Percentiles rank a stretch among this genome's conserved stretches.
Conservation (phyloP, 2,113 vertebrate species). For the Sturnira hondurensis region DNA sequence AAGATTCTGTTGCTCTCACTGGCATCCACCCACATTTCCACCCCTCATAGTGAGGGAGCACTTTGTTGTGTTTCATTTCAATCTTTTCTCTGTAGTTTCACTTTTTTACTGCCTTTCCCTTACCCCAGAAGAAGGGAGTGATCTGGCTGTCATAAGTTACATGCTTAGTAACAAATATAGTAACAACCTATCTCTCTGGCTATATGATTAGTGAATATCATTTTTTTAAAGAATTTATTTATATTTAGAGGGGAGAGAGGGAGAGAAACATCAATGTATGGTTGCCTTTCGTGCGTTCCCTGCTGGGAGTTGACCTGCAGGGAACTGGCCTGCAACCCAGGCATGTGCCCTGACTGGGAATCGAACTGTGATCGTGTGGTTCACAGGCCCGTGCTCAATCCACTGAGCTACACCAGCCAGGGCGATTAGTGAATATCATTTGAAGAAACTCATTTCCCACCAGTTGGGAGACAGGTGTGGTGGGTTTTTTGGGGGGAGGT, state of each 20-base stretch:
- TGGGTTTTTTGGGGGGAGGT: not conserved
- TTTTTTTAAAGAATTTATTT: too few relatives aligned
- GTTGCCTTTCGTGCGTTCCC: too few relatives aligned
- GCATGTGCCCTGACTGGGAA: too few relatives aligned
- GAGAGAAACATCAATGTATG: too few relatives aligned
- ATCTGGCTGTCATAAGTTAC: not conserved
- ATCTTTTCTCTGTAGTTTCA: slow-evolving; percentile 15
- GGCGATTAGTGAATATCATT: not conserved
- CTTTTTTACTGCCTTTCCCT: not conserved
- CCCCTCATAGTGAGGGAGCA: not conserved
- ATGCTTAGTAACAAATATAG: not conserved
- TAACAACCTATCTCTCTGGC: not conserved
- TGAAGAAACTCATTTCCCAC: not conserved
- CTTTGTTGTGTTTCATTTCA: not conserved
- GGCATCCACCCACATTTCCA: not conserved
- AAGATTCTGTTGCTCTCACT: not conserved
- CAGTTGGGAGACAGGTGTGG: not conserved
- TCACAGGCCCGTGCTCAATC: too few relatives aligned
- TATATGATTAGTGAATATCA: not conserved
- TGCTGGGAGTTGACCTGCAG: too few relatives aligned
- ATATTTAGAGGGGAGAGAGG: too few relatives aligned
- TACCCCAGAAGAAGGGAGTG: not conserved
- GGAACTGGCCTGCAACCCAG: too few relatives aligned
- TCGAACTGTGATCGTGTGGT: too few relatives aligned
- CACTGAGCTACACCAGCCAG: too few relatives aligned